Percentiles rank a stretch among this genome's conserved stretches.
Evolutionary conservation across 2,113 vertebrate species (phyloP).

Genomic region (Suricata suricatta): DNA sequence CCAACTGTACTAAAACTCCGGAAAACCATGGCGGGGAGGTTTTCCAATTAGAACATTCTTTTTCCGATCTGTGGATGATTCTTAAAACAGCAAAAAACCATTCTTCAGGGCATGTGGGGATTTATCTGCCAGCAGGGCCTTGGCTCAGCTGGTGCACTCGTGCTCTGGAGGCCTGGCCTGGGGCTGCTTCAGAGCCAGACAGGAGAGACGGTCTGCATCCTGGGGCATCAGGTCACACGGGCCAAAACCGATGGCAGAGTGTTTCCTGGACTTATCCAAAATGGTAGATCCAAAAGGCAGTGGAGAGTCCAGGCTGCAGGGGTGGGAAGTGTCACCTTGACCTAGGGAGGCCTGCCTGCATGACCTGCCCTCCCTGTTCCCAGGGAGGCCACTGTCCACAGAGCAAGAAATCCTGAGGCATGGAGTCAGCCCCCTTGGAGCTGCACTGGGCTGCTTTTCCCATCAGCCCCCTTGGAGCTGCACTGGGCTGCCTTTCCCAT

Average conservation of each 20-base stretch:
- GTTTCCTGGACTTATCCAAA: background rate
- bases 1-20: slow-evolving; percentile 80
- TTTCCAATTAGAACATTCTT: slow-evolving; percentile 83
- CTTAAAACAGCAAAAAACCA: slow-evolving; percentile 69
- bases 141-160: slow-evolving; percentile 33
- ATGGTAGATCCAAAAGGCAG: background rate
- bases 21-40: slow-evolving; percentile 79
- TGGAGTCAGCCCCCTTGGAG: background rate
- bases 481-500: background rate
- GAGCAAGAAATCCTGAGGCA: background rate
- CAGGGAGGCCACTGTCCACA: background rate
- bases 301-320: background rate
- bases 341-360: background rate
- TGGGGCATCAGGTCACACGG: slow-evolving; percentile 30
- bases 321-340: background rate
- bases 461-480: background rate
- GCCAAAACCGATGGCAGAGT: background rate
- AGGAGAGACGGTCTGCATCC: slow-evolving; percentile 29
- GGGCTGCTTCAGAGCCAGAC: background rate
- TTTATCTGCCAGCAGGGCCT: slow-evolving; percentile 62
- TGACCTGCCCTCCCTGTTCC: background rate
- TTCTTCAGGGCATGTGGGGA: slow-evolving; percentile 66
- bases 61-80: slow-evolving; percentile 76
- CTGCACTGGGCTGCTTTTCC: background rate
- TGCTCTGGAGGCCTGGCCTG: slow-evolving; percentile 55